Percentiles rank a stretch among this genome's conserved stretches.
phyloP scores from a whole-genome alignment of 2,113 vertebrate genomes.

The Saccopteryx bilineata region DNA sequence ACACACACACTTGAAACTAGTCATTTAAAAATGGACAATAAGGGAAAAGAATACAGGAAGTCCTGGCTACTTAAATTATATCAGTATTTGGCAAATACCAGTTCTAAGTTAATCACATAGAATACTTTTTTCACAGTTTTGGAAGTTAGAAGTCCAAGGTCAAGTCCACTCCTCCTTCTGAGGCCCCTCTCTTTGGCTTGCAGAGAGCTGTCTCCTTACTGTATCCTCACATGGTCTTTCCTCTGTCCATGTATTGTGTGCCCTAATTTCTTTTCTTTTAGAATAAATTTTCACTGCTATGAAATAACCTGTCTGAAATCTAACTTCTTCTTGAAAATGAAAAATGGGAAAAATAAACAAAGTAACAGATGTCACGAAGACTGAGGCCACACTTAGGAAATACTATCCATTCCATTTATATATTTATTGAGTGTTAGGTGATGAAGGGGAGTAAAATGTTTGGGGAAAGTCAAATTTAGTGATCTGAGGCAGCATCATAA shows the following conservation, averaged over 20 bases:
- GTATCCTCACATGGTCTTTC: not conserved
- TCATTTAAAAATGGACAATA: not conserved
- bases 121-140: not conserved
- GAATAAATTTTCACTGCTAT: not conserved
- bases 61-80: not conserved
- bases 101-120: not conserved
- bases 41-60: not conserved
- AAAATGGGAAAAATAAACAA: conserved; percentile 5
- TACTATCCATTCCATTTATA: not conserved
- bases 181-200: not conserved
- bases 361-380: not conserved
- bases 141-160: not conserved
- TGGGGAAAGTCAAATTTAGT: not conserved
- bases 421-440: not conserved
- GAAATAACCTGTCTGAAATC: conserved; percentile 48
- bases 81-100: not conserved
- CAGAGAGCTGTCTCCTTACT: not conserved
- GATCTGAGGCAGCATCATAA: not conserved
- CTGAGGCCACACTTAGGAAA: conserved; percentile 5
- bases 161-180: not conserved
- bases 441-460: not conserved
- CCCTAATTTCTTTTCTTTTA: not conserved
- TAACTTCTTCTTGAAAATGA: conserved; percentile 34
- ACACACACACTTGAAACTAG: not conserved
- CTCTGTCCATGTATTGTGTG: not conserved